Percentiles rank a stretch among this genome's conserved stretches.
Conservation (phyloP, 35 echinoderm and acorn worm genomes). For the Acanthaster planci region DNA sequence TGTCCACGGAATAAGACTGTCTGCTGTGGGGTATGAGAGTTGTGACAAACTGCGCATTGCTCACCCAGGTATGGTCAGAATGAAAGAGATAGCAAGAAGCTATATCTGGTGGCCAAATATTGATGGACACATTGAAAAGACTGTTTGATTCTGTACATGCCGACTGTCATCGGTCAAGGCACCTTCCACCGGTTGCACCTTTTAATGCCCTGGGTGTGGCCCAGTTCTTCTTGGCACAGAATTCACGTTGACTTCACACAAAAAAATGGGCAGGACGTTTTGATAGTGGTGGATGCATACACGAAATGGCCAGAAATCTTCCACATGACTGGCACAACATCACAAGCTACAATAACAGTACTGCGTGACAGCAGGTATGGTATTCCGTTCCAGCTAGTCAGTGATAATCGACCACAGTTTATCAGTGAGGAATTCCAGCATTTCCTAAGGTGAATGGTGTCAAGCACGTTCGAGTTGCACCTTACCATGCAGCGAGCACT, state of each 20-base stretch:
- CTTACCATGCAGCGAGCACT: slow-evolving; percentile 57
- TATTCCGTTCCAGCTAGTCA: slow-evolving; percentile 46
- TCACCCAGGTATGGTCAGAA: no score
- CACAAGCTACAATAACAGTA: slow-evolving; percentile 34
- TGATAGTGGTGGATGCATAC: slow-evolving; percentile 50
- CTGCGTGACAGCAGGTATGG: slow-evolving; percentile 45
- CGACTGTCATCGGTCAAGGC: not conserved
- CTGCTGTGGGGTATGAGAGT: no score
- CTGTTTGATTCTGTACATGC: slow-evolving; percentile 25
- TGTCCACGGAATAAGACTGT: slow-evolving; percentile 58
- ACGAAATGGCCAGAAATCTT: slow-evolving; percentile 74
- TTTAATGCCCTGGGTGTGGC: slow-evolving; percentile 57
- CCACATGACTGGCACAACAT: slow-evolving; percentile 49
- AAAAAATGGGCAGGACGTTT: slow-evolving; percentile 30
- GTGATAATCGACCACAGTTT: slow-evolving; percentile 62
- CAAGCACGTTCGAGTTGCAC: slow-evolving; percentile 32
- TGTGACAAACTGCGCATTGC: no score
- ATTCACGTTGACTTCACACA: no score
- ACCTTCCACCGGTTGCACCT: slow-evolving; percentile 32
- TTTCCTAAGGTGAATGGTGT: slow-evolving; percentile 57
- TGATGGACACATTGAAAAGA: slow-evolving; percentile 36
- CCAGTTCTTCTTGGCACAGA: slow-evolving; percentile 40
- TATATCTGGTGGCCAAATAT: slow-evolving; percentile 62
- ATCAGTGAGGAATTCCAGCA: slow-evolving; percentile 34
- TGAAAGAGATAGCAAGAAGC: no score